These are phyloP conservation scores for Muricea muricata DNA, from an alignment of 92 coral and sea anemone genomes.

Conservation along the genomic window DNA sequence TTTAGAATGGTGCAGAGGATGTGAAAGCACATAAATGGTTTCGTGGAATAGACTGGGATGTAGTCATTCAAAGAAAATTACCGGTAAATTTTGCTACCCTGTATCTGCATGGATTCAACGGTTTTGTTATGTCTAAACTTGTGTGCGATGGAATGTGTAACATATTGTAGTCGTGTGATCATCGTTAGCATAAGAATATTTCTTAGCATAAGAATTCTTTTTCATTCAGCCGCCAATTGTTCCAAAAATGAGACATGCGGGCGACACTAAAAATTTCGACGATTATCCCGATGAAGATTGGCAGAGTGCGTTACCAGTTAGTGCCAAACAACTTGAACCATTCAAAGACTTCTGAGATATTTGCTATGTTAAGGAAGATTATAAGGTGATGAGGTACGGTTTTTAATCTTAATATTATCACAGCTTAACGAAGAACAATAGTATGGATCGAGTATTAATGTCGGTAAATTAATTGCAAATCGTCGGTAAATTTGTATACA, in stretches of 20 bases:
- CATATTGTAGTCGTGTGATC: no score
- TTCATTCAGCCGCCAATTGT: slow-evolving; percentile 96
- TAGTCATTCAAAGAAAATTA: slow-evolving; percentile 93
- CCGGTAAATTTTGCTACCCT: slow-evolving; percentile 60
- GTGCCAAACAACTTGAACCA: slow-evolving; percentile 85
- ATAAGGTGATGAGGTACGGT: neutral
- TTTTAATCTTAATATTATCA: neutral
- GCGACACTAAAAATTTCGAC: slow-evolving; percentile 96
- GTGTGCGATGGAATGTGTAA: no score
- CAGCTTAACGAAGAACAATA: no score
- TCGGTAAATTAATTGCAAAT: no score
- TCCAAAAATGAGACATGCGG: slow-evolving; percentile 90
- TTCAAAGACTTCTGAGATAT: slow-evolving; percentile 82
- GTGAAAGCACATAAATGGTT: slow-evolving; percentile 98
- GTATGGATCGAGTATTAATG: no score
- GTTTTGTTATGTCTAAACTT: no score
- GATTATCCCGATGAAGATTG: slow-evolving; percentile 99
- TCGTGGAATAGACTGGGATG: slow-evolving; percentile 94
- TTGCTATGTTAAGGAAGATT: neutral
- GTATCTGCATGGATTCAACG: neutral
- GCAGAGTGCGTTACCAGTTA: slow-evolving; percentile 88
- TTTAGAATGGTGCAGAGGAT: slow-evolving; percentile 97
- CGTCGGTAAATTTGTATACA: no score
- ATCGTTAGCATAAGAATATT: no score
- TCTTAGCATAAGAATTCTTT: no score